Evolutionary conservation across 2,113 vertebrate species (phyloP).

Genomic region (Orcinus orca): DNA sequence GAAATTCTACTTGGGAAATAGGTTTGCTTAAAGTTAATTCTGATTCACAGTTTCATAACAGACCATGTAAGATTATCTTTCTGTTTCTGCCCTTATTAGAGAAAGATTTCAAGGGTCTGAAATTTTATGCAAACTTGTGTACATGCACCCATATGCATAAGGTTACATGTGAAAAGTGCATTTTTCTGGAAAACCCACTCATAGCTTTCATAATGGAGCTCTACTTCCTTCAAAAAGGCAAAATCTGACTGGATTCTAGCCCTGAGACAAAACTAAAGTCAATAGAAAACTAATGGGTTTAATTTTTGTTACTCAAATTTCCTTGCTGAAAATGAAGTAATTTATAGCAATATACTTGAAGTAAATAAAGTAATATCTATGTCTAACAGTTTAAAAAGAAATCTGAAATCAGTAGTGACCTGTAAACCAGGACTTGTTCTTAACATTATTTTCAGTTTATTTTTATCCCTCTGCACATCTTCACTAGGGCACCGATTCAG

Average conservation of each 20-base stretch:
- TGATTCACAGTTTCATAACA: constrained; percentile 35
- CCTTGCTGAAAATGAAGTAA: constrained; percentile 2
- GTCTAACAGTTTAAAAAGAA: neutral
- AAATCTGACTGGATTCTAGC: neutral
- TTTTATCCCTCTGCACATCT: neutral
- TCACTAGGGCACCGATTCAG: neutral
- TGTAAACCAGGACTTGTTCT: neutral
- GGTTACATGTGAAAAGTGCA: neutral
- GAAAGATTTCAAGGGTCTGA: neutral
- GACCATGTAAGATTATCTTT: neutral
- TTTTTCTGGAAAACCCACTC: neutral
- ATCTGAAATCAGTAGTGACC: neutral
- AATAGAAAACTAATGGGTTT: neutral
- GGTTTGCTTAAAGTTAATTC: constrained; percentile 26
- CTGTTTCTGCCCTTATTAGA: constrained; percentile 30
- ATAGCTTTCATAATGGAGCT: neutral
- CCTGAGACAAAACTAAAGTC: neutral
- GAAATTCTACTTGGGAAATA: constrained; percentile 7
- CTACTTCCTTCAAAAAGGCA: neutral
- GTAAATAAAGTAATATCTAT: neutral
- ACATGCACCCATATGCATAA: neutral
- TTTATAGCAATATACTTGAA: neutral
- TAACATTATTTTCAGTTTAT: neutral
- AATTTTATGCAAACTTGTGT: neutral
- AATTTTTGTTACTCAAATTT: neutral